Evolutionary conservation across 2,888 invertebrate species (phyloP).

Genomic region (Balanococcus diminutus): DNA sequence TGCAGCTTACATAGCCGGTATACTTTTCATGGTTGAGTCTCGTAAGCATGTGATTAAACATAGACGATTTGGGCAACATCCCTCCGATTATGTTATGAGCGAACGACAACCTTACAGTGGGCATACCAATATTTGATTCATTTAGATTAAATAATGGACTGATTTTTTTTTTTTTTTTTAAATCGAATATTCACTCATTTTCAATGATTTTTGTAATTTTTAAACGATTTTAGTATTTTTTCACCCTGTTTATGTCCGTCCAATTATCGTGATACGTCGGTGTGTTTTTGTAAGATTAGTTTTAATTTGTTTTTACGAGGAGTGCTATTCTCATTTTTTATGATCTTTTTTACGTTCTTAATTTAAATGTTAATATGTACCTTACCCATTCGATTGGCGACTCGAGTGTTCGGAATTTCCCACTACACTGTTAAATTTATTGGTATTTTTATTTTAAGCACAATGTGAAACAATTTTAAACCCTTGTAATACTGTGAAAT

Average conservation of each 20-base stretch:
- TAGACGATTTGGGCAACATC: constrained; percentile 66
- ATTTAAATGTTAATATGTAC: not conserved
- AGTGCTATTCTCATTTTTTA: not conserved
- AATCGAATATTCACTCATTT: not conserved
- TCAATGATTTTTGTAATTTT: not conserved
- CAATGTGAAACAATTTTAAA: not conserved
- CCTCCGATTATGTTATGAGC: constrained; percentile 70
- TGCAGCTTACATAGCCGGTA: constrained; percentile 75
- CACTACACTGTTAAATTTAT: not conserved
- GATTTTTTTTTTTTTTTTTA: not conserved
- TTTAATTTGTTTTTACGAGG: not conserved
- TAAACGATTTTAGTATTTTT: not conserved
- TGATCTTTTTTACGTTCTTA: not conserved
- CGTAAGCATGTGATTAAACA: constrained; percentile 77
- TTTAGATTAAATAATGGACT: not conserved
- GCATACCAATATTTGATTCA: constrained; percentile 76
- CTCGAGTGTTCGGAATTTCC: not conserved
- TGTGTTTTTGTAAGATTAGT: not conserved
- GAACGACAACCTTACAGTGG: constrained; percentile 66
- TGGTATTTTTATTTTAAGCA: not conserved
- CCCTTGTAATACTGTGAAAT: not conserved
- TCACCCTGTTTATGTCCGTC: not conserved
- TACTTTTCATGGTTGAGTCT: constrained; percentile 82
- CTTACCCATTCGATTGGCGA: not conserved
- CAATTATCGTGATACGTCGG: not conserved